Evolutionary conservation across 2,113 vertebrate species (phyloP).

Genomic region (Forbesichthys papilliferus): DNA sequence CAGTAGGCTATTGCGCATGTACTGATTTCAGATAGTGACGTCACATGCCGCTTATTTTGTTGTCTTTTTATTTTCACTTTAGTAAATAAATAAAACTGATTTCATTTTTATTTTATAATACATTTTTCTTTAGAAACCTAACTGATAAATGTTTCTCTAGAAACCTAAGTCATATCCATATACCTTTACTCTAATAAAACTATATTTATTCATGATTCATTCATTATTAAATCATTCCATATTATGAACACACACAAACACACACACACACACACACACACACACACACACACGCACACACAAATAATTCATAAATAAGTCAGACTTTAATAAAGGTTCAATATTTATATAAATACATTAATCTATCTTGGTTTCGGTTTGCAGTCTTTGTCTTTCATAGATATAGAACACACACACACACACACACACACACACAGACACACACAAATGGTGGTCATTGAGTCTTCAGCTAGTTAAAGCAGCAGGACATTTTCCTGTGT

Average conservation of each 20-base stretch:
- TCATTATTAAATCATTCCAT: background rate
- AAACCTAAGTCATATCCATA: background rate
- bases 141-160: too few species aligned
- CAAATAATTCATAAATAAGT: constrained; percentile 24
- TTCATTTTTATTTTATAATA: too few species aligned
- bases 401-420: constrained; percentile 25
- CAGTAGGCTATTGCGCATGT: background rate
- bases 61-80: too few species aligned
- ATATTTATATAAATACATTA: constrained; percentile 66
- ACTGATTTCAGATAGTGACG: background rate
- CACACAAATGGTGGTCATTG: constrained; percentile 32
- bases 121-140: too few species aligned
- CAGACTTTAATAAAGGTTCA: constrained; percentile 63
- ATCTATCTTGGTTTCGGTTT: constrained; percentile 2
- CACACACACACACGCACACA: constrained; percentile 3
- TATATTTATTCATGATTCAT: too few species aligned
- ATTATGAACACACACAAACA: background rate
- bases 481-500: constrained; percentile 27
- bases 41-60: too few species aligned
- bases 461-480: constrained; percentile 33
- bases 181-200: background rate
- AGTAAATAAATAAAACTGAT: too few species aligned
- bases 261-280: constrained; percentile 20
- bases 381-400: constrained; percentile 1
- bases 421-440: constrained; percentile 65